Base-by-base conservation (phyloP, 1,140 invertebrate genomes). In the Branchinecta lynchi region DNA sequence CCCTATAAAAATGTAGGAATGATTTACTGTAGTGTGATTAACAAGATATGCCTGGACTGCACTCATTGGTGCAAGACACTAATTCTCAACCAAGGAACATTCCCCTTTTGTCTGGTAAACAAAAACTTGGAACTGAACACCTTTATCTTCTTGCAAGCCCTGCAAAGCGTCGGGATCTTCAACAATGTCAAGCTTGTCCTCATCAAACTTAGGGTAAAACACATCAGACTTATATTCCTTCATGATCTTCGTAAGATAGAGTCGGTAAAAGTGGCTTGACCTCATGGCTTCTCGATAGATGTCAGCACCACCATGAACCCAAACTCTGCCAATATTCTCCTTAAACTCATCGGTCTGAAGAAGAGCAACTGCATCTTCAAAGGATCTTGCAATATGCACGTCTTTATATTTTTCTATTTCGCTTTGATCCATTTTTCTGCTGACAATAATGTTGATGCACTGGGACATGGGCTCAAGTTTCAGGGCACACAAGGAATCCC, bases 121-220 rank as follows among this genome's bases (percentile, higher is more conserved):
- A 43, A 44, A 45, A 7, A 71, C 68, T 69, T 71, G 51, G 21
- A 69, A 71, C 20, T 43, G 44, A 32, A 69, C 65, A 15, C 44
- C 71, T 7, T 60, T 44, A 45, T 71, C 71, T 7, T 45, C 65
- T 46, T 69, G 68, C 45, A 70, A 65, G 10, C 71, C 71, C 69
- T 71, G 68, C 7, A 68, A 68, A 20, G 66, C 68, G 8, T 71
- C 71, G 12, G 60, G 60, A 66, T 71, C 71, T 71, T 70, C 17
- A 12, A 71, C 68, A 5, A 65, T 43, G 21, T 70, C 66, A 0
- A 71, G 44, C 20, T 70, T 66, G 43, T 7, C 66, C 15, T 69
- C 71, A 17, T 71, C 71, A 66, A 70, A 69, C 9, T 15, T 44
- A 0, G 71, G 71, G 68, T 69, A 71, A 70, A 71, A 71, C 9